phyloP scores from a whole-genome alignment of 2,797 vertebrate species.

The Rhynchonycteris naso region DNA sequence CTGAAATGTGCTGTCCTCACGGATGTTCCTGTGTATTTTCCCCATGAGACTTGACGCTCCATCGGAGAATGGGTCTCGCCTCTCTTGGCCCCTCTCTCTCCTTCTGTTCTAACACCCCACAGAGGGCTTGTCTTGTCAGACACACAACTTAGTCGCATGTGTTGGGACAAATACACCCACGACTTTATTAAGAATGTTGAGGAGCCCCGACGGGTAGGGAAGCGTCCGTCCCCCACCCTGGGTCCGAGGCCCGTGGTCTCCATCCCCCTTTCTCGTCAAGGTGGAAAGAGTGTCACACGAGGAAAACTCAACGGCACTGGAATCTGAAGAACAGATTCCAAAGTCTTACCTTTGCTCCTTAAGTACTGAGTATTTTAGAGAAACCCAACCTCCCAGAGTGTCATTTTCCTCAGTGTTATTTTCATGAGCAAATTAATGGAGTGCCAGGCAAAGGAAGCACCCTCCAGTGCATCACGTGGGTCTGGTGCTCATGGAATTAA shows the following conservation, averaged over 20 bases:
- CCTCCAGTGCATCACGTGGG: not conserved
- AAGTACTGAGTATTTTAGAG: slow-evolving; percentile 32
- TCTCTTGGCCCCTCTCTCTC: not conserved
- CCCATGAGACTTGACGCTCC: not conserved
- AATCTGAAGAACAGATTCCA: not conserved
- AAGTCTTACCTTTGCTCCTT: not conserved
- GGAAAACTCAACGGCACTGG: not conserved
- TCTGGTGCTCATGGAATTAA: not conserved
- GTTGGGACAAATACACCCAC: not conserved
- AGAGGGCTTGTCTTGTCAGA: not conserved
- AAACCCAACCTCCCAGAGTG: not conserved
- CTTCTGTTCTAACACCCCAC: not conserved
- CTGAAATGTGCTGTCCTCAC: not conserved
- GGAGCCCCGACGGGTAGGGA: not conserved
- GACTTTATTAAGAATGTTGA: not conserved
- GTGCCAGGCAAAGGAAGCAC: not conserved
- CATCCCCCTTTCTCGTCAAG: not conserved
- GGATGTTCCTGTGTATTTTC: not conserved
- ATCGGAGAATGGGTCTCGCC: not conserved
- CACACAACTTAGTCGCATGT: not conserved
- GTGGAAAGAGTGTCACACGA: not conserved
- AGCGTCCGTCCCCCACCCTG: not conserved
- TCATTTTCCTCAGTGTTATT: not conserved
- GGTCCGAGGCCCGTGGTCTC: not conserved
- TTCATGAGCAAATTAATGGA: not conserved